These are phyloP conservation scores for Zaprionus nigranus DNA, from an alignment of 1,140 invertebrate genomes.

Conservation along the genomic window DNA sequence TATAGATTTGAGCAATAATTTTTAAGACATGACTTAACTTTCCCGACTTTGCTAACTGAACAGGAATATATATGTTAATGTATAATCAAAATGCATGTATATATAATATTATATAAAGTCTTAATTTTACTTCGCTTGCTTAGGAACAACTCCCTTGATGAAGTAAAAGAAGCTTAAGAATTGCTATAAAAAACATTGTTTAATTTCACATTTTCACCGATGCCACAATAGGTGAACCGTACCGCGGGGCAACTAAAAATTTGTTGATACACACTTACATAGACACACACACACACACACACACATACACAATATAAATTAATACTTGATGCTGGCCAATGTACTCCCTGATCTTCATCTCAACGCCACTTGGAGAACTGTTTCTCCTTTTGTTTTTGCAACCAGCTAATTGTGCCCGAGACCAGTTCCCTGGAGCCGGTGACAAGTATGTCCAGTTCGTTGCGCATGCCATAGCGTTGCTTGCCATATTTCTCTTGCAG, in stretches of 20 bases:
- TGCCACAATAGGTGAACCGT: neutral
- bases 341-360: no score
- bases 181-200: neutral
- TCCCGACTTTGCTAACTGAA: neutral
- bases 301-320: neutral
- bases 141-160: neutral
- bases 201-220: neutral
- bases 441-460: conserved; percentile 89
- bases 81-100: neutral
- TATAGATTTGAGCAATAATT: no score
- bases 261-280: neutral
- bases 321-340: no score
- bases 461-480: conserved; percentile 62
- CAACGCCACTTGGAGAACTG: conserved; percentile 20
- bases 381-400: conserved; percentile 47
- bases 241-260: neutral
- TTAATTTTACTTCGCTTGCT: no score
- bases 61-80: neutral
- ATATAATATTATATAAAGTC: no score
- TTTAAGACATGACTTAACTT: neutral
- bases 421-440: conserved; percentile 97
- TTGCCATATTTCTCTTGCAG: conserved; percentile 68
- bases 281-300: neutral
- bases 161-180: neutral
- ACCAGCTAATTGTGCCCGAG: conserved; percentile 88